These are phyloP conservation scores for Chironomus riparius DNA, from an alignment of 2,888 invertebrate species.

Conservation along the genomic window DNA sequence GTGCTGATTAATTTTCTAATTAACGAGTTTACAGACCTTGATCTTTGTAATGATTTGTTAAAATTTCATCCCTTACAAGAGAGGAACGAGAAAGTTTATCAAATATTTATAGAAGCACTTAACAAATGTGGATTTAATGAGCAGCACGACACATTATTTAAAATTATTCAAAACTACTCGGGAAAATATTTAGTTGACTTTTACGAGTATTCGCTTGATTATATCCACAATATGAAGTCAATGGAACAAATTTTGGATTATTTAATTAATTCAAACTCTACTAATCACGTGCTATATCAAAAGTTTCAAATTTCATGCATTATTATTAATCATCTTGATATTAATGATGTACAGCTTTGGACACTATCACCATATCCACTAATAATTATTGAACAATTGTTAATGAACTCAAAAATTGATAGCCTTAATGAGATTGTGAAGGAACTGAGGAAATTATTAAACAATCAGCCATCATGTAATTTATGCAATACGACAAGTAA, in stretches of 20 bases:
- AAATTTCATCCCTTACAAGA: conserved; percentile 52
- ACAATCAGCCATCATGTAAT: conserved; percentile 6
- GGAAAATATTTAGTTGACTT: conserved; percentile 50
- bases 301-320: conserved; percentile 59
- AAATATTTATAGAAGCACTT: conserved; percentile 7
- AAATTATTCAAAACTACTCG: conserved; percentile 53
- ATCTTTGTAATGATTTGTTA: conserved; percentile 61
- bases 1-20: background rate
- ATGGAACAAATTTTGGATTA: conserved; percentile 52
- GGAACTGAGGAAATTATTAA: conserved; percentile 32
- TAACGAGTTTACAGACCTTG: conserved; percentile 30
- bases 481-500: conserved; percentile 16
- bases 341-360: conserved; percentile 50
- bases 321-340: conserved; percentile 54
- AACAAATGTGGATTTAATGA: conserved; percentile 45
- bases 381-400: conserved; percentile 70
- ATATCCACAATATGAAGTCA: conserved; percentile 31
- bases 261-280: conserved; percentile 38
- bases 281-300: conserved; percentile 55
- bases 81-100: conserved; percentile 42
- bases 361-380: conserved; percentile 60
- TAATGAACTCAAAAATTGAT: conserved; percentile 79
- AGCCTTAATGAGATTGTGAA: conserved; percentile 40
- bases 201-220: background rate
- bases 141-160: conserved; percentile 43